Conservation (phyloP, 2,113 vertebrate genomes). For the Aptenodytes forsteri region DNA sequence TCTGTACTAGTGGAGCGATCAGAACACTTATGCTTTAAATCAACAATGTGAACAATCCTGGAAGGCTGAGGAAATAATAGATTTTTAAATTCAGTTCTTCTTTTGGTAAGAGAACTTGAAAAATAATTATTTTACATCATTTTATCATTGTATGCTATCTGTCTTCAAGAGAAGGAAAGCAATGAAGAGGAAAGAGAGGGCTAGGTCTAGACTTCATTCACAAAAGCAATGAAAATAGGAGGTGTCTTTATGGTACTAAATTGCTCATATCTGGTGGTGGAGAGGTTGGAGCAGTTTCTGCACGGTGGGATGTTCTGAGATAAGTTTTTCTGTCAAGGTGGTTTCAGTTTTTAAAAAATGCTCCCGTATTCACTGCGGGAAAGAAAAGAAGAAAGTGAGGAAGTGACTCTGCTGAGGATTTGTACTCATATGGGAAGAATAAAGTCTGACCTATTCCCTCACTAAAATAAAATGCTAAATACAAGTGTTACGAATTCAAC, state of each 20-base stretch:
- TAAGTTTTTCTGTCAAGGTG: not conserved
- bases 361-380: not conserved
- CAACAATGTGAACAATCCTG: not conserved
- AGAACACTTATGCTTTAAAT: not conserved
- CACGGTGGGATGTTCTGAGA: not conserved
- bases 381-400: not conserved
- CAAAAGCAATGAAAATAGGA: not conserved
- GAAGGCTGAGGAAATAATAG: not conserved
- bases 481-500: not conserved
- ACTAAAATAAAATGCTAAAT: not conserved
- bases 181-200: not conserved
- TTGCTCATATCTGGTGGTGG: not conserved
- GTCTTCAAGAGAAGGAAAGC: not conserved
- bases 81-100: not conserved
- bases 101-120: not conserved
- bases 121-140: not conserved
- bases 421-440: not conserved
- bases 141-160: not conserved
- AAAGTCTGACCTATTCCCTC: not conserved
- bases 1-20: not conserved
- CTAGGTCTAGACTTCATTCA: not conserved
- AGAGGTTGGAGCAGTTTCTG: constrained; percentile 9
- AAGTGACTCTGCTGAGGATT: not conserved
- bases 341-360: not conserved
- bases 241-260: not conserved